Base-by-base conservation (phyloP, 1,140 invertebrate genomes). In the Drosophila kepulauana region DNA sequence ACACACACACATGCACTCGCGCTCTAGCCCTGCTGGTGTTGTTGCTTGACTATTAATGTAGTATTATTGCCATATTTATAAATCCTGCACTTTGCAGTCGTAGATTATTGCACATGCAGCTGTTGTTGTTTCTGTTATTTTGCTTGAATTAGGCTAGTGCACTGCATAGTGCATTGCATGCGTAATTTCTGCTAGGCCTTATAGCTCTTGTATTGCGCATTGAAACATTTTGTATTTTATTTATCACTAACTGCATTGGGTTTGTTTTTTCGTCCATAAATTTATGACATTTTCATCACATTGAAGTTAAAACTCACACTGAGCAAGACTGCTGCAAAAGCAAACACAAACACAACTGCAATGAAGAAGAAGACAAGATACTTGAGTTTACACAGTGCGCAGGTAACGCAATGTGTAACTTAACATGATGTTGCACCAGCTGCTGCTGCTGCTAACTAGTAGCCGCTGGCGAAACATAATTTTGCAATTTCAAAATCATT, bases 311-410 rank as follows among this genome's bases (percentile, higher is more conserved):
- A 51, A 75, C 51, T 52, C 49, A 63, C 66, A 75, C 72, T 20
- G 20, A 15, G 15, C 51, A 61, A 59, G 20, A 25, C 20, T 25
- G 20, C 52, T 76, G 68, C 68, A 65, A 76, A 71, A 65, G 56
- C 73, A 71, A 76, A 69, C 57, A 74, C 65, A 74, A 74, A 74
- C 71, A 69, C 71, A 69, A 74, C 57, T 74, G 48, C 65, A 74
- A 33, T 74, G 49, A 74, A 69, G 57, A 69, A n/a, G 65, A 52
- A 74, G 66, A 25, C 28, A 15, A 15, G 0, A 48, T 57, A 74
- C 38, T 54, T 8, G 38, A 8, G 65, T 69, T 69, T 69, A 74
- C 15, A 56, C 71, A 57, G 16, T 1, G 15, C 13, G 10, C 35
- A 45, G 0, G 8, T 30, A 45, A 5, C 64, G 7, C 4, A 35